These are phyloP conservation scores for Myotis vivesi DNA, from an alignment of 2,797 vertebrate genomes.

Conservation along the genomic window DNA sequence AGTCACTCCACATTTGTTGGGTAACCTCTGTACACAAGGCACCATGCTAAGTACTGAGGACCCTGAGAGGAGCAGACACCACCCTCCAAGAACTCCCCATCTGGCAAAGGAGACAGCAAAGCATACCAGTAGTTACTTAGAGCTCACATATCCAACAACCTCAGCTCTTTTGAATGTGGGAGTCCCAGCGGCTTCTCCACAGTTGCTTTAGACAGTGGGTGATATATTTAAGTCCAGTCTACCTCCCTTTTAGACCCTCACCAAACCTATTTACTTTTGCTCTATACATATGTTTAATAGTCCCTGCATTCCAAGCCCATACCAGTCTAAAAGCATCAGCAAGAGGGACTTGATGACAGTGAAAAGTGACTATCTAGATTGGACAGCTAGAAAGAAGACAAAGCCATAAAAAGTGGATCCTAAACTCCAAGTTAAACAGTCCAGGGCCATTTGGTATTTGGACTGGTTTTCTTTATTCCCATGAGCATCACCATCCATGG, in stretches of 20 bases:
- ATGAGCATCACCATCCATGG: not conserved
- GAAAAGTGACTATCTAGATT: not conserved
- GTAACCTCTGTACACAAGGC: not conserved
- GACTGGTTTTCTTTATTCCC: not conserved
- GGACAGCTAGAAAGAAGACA: not conserved
- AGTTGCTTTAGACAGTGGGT: not conserved
- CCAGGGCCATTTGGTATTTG: not conserved
- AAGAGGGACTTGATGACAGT: not conserved
- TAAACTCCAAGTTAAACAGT: not conserved
- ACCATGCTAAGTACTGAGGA: not conserved
- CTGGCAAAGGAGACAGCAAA: not conserved
- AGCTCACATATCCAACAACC: rapidly evolving
- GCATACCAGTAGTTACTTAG: not conserved
- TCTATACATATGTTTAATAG: not conserved
- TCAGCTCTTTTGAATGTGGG: not conserved
- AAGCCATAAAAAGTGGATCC: not conserved
- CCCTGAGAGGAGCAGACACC: not conserved
- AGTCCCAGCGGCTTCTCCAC: not conserved
- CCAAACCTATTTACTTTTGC: not conserved
- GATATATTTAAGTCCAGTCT: not conserved
- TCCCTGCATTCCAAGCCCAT: not conserved
- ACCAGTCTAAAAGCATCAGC: not conserved
- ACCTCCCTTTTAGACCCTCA: not conserved
- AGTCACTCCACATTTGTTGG: not conserved
- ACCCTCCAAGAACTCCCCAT: not conserved